Conservation (phyloP, 2,888 invertebrate genomes). For the Congeria kusceri region DNA sequence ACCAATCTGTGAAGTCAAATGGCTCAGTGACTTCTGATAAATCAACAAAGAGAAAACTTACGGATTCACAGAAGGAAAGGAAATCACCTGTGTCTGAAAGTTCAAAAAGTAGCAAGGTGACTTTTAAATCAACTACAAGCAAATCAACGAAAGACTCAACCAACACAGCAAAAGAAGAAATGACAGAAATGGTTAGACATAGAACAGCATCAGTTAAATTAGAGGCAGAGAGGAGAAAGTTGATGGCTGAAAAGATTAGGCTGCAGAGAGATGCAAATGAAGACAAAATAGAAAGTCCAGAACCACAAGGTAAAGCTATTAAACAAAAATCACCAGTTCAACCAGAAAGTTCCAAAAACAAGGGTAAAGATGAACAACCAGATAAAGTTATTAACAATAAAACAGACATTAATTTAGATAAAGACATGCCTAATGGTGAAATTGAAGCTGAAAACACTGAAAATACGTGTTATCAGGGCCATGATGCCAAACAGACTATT, state of each 20-base stretch:
- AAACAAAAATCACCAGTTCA: not conserved
- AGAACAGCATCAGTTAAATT: conserved; percentile 59
- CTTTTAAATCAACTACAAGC: conserved; percentile 11
- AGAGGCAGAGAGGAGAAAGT: conserved; percentile 57
- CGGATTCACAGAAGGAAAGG: not conserved
- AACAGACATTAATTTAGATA: not conserved
- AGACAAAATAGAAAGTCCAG: not conserved
- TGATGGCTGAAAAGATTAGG: conserved; percentile 41
- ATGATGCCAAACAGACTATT: not conserved
- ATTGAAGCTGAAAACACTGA: too few relatives aligned
- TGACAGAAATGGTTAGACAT: conserved; percentile 37
- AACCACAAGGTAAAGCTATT: not conserved
- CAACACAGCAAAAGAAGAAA: conserved; percentile 21
- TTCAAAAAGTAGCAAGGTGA: conserved; percentile 20
- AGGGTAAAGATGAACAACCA: not conserved
- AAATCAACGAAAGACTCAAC: conserved; percentile 17
- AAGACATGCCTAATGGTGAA: too few relatives aligned
- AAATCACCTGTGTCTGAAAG: conserved; percentile 9
- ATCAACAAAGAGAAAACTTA: not conserved
- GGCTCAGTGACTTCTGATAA: not conserved
- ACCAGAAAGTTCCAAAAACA: not conserved
- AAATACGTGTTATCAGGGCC: not conserved
- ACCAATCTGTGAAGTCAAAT: not conserved
- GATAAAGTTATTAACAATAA: not conserved
- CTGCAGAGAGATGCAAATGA: conserved; percentile 30